Base-by-base conservation (phyloP, 2,113 vertebrate species). In the Petromus typicus region DNA sequence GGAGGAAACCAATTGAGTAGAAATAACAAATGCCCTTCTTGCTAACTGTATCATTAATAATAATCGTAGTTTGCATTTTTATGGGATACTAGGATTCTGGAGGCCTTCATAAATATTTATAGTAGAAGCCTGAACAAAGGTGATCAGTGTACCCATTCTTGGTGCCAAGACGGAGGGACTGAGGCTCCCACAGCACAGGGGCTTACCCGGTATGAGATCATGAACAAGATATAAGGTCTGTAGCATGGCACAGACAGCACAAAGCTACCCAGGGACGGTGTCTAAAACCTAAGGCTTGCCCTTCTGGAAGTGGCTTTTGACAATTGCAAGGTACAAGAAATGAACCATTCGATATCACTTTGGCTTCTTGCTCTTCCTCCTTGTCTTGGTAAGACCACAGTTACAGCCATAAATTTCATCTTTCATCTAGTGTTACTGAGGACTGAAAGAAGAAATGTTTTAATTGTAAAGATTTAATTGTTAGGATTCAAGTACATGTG, bases 1-100 rank as follows among this genome's bases (percentile, higher is more conserved):
- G 0, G 71, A 94, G 96, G 93, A 93, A 94, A 96, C 96, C 95
- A 97, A 97, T 96, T 96, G 95, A 95, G 95, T 96, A 97, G 96
- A 97, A 97, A 98, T 96, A 97, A 95, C 96, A 97, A 97, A 97
- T 97, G 97, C 96, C 94, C 73, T 96, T 95, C 95, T 96, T 95
- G 76, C 94, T 96, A 97, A 96, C 95, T 95, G 81, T 95, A 96
- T 97, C 96, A 97, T 97, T 97, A 96, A 97, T 97, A 97, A 97
- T 96, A 82, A 97, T 90, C 2, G 30, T 95, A 96, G 93, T 97
- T 96, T 95, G 94, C 95, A 96, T 97, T 97, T 97, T 97, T 95
- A 97, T 96, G 87, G 95, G 93, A 94, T 89, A 82, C 64, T 54
- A 96, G 84, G 66, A 96, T 97, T 97, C 91, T 67, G 56, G 89